Percentiles rank a stretch among this genome's conserved stretches.
Evolutionary conservation across 2,888 invertebrate genomes (phyloP).

Genomic region (Nysson spinosus): DNA sequence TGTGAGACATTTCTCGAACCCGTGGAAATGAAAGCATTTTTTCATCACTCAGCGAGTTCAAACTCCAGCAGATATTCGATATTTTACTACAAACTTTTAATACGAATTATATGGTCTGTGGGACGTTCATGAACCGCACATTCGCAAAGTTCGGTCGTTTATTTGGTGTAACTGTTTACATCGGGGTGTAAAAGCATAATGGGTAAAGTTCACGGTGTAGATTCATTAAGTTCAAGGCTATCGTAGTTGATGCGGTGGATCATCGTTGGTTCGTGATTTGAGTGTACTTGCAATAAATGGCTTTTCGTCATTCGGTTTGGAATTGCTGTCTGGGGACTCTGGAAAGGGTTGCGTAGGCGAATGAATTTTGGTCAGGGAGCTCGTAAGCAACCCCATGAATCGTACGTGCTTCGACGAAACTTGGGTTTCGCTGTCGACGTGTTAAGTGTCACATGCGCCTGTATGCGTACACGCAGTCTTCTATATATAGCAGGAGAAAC

Average conservation of each 20-base stretch:
- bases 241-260: too few species aligned
- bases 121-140: too few species aligned
- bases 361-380: slow-evolving; percentile 59
- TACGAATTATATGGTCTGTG: too few species aligned
- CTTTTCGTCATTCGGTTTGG: slow-evolving; percentile 39
- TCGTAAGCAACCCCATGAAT: slow-evolving; percentile 59
- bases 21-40: slow-evolving; percentile 27
- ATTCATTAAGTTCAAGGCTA: too few species aligned
- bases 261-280: slow-evolving; percentile 25
- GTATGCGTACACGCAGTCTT: slow-evolving; percentile 18
- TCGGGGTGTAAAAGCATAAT: too few species aligned
- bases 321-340: slow-evolving; percentile 51
- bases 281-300: slow-evolving; percentile 33
- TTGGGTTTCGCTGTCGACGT: slow-evolving; percentile 38
- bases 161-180: too few species aligned
- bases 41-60: slow-evolving; percentile 5
- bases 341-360: slow-evolving; percentile 50
- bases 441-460: slow-evolving; percentile 5
- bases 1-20: slow-evolving; percentile 23
- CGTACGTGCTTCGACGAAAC: slow-evolving; percentile 55
- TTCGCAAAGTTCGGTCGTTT: too few species aligned
- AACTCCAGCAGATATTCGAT: too few species aligned
- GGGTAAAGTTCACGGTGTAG: too few species aligned
- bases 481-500: slow-evolving; percentile 25
- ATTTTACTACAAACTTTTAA: too few species aligned